phyloP scores from a whole-genome alignment of 2,888 invertebrate species.

The Chalcis sispes region DNA sequence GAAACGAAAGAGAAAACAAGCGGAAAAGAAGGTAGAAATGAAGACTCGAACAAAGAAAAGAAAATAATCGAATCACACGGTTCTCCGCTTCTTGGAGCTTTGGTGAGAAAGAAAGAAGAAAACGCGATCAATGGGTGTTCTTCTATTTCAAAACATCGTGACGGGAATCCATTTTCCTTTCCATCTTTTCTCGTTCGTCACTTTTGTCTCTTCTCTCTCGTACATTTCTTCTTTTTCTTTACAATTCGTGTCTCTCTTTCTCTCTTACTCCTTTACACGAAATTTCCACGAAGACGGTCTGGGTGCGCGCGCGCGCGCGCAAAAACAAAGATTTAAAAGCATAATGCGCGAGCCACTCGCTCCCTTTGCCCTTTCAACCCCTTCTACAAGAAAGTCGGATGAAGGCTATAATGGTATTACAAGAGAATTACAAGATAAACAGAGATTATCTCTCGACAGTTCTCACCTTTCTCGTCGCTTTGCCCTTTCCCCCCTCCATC shows the following conservation, averaged over 20 bases:
- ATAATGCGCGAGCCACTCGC: slow-evolving; percentile 61
- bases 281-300: not conserved
- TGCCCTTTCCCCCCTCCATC: slow-evolving; percentile 15
- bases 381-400: slow-evolving; percentile 17
- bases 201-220: not conserved
- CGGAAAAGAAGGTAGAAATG: not conserved
- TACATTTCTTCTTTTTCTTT: not conserved
- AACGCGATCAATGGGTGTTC: slow-evolving; percentile 6
- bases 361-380: no score
- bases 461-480: slow-evolving; percentile 47
- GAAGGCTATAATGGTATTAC: slow-evolving; percentile 66
- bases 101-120: not conserved
- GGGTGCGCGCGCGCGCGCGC: not conserved
- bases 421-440: slow-evolving; percentile 69
- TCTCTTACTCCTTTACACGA: not conserved
- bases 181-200: not conserved
- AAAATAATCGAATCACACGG: slow-evolving; percentile 40
- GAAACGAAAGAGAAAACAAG: not conserved
- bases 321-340: slow-evolving; percentile 68
- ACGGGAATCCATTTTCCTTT: not conserved
- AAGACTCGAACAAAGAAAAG: not conserved
- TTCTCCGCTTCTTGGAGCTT: not conserved
- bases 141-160: slow-evolving; percentile 6
- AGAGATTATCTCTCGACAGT: slow-evolving; percentile 67
- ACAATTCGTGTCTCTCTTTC: not conserved